Base-by-base conservation (phyloP, 2,888 invertebrate species). In the Andrena bucephala region DNA sequence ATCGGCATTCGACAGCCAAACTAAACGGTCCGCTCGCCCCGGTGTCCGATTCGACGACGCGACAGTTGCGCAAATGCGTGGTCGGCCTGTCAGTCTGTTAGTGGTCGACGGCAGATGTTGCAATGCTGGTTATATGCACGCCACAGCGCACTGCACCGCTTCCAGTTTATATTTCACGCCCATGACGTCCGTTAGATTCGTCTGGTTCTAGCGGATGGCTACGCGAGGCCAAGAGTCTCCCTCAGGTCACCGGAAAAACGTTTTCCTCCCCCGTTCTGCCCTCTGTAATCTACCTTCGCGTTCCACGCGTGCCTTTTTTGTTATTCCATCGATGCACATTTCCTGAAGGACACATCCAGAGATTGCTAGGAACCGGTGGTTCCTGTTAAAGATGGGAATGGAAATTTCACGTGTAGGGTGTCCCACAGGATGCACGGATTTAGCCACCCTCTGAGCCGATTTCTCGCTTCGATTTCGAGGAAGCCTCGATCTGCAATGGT, bases 31-130 rank as follows among this genome's bases (percentile, higher is more conserved):
- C 79, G 81, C 62, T 27, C 71, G 79, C 67, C 74, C 67, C 70
- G 33, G 70, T 78, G 73, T 68, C 57, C 73, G 71, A 72, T 85
- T 76, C 84, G 80, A 78, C 81, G 77, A 86, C 73, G 83, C 89
- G 88, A 90, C 92, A 91, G 92, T 92, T 93, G 92, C 91, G 91
- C 89, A 91, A 91, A 90, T 91, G 89, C 87, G 73, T 82, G 85
- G 75, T 83, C 79, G 78, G 85, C 70, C 87, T 81, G 88, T 88
- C 84, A 85, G 89, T 85, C 88, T 89, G 91, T 89, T 88, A 89
- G 89, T 90, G 84, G 87, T 85, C 85, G 84, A 71, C 85, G 87
- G 89, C 92, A 92, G 92, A 92, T 93, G 92, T 91, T 91, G 79
- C 90, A 88, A 89, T 90, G 88, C 89, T 84, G 85, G 85, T 84